phyloP scores from a whole-genome alignment of 2,888 invertebrate species.

The Cyclophora albipunctata region DNA sequence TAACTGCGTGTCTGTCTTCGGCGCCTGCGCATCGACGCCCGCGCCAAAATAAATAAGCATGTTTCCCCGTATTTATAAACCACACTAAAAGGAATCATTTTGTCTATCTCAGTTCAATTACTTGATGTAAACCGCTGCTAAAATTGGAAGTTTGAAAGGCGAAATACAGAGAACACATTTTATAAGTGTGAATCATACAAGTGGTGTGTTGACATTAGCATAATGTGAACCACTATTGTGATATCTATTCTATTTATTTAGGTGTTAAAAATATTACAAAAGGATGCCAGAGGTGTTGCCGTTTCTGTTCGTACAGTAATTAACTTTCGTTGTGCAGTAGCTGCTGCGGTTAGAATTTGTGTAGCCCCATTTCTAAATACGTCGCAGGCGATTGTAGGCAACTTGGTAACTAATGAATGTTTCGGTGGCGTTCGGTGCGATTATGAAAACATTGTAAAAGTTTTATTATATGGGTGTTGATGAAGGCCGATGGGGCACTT shows the following conservation, averaged over 20 bases:
- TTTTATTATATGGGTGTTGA: constrained; percentile 68
- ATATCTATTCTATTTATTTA: constrained; percentile 30
- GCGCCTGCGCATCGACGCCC: constrained; percentile 50
- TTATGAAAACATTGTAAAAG: constrained; percentile 73
- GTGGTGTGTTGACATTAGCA: constrained; percentile 14
- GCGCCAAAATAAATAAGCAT: constrained; percentile 68
- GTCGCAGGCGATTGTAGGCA: constrained; percentile 27
- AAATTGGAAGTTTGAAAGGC: not conserved
- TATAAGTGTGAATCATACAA: constrained; percentile 14
- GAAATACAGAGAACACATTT: constrained; percentile 9
- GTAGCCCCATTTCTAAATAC: constrained; percentile 59
- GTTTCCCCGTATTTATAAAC: constrained; percentile 25
- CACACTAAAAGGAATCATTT: constrained; percentile 28
- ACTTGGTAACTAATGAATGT: constrained; percentile 26
- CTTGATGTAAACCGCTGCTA: too few relatives aligned
- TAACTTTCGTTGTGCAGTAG: constrained; percentile 29
- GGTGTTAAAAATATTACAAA: constrained; percentile 31
- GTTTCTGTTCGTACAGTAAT: constrained; percentile 21
- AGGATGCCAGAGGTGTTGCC: constrained; percentile 19
- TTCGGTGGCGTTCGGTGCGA: constrained; percentile 42
- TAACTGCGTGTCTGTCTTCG: constrained; percentile 63
- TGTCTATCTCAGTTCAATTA: constrained; percentile 12
- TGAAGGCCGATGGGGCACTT: constrained; percentile 67
- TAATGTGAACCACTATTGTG: constrained; percentile 14
- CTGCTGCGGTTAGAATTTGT: constrained; percentile 39